These are phyloP conservation scores for Plebejus argus DNA, from an alignment of 2,888 invertebrate species.

Conservation along the genomic window DNA sequence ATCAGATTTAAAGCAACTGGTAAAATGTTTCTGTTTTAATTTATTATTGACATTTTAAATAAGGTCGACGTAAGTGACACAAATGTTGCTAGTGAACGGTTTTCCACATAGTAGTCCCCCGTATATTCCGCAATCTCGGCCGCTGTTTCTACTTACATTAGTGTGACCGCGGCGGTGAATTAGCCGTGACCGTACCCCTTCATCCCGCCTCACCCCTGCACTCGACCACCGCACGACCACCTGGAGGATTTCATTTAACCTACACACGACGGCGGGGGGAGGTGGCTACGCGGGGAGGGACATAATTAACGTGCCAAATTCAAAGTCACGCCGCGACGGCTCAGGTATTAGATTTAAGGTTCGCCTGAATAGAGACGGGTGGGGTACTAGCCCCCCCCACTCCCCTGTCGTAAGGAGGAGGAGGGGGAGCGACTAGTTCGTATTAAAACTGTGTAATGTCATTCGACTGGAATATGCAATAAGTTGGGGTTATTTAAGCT, in stretches of 20 bases:
- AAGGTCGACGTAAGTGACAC: no score
- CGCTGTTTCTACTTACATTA: slow-evolving; percentile 23
- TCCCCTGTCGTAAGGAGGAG: no score
- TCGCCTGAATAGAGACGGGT: not conserved
- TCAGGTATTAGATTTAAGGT: slow-evolving; percentile 7
- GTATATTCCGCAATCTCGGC: slow-evolving; percentile 20
- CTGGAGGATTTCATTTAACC: slow-evolving; percentile 15
- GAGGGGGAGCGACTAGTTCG: not conserved
- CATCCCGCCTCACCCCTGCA: not conserved
- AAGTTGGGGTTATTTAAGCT: slow-evolving; percentile 5
- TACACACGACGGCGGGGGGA: not conserved
- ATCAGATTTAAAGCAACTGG: no score
- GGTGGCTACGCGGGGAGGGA: not conserved
- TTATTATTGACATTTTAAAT: no score
- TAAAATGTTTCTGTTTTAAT: no score
- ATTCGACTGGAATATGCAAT: slow-evolving; percentile 11
- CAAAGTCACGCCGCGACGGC: slow-evolving; percentile 4
- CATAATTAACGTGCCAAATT: slow-evolving; percentile 20
- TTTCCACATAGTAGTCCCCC: not conserved
- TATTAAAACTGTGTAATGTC: slow-evolving; percentile 12
- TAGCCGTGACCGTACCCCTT: not conserved
- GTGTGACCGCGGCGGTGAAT: slow-evolving; percentile 18
- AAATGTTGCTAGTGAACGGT: not conserved
- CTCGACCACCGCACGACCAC: not conserved
- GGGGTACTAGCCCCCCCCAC: not conserved